Conservation (phyloP, 2,888 invertebrate genomes). For the Panzeria rudis region DNA sequence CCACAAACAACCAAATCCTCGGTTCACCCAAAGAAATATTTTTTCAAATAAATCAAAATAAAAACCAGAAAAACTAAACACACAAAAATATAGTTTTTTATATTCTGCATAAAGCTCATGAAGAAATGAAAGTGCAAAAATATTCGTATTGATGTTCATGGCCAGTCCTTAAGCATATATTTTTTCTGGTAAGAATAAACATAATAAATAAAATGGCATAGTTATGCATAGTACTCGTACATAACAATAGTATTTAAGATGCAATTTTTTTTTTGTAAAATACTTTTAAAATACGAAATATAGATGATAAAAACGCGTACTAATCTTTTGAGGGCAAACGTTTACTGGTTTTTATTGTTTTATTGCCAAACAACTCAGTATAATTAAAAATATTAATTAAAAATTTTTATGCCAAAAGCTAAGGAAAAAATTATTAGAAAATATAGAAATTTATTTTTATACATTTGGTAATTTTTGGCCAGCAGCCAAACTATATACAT, state of each 20-base stretch:
- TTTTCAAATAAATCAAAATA: slow-evolving; percentile 33
- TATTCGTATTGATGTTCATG: too few species aligned
- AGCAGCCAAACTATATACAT: slow-evolving; percentile 30
- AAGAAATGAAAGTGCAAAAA: not conserved
- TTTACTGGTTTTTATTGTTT: too few species aligned
- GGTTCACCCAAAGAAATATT: not conserved
- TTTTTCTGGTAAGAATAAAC: too few species aligned
- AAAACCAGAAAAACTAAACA: not conserved
- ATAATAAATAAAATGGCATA: too few species aligned
- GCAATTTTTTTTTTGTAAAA: too few species aligned
- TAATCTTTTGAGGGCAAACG: too few species aligned
- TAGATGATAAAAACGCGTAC: too few species aligned
- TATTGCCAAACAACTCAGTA: not conserved
- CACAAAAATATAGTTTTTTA: not conserved
- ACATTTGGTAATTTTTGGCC: slow-evolving; percentile 12
- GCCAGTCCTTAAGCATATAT: too few species aligned
- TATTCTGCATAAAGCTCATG: not conserved
- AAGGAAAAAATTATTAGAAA: slow-evolving; percentile 11
- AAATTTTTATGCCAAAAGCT: slow-evolving; percentile 36
- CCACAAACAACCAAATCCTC: not conserved
- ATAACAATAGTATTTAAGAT: too few species aligned
- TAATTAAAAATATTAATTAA: slow-evolving; percentile 51
- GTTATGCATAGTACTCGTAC: too few species aligned
- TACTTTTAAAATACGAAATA: too few species aligned
- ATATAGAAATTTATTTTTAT: not conserved